A percentile compares a stretch with the other conserved stretches of the same genome.
Evolutionary conservation across 2,797 vertebrate genomes (phyloP).

Genomic region (Acestrorhynchus altus): DNA sequence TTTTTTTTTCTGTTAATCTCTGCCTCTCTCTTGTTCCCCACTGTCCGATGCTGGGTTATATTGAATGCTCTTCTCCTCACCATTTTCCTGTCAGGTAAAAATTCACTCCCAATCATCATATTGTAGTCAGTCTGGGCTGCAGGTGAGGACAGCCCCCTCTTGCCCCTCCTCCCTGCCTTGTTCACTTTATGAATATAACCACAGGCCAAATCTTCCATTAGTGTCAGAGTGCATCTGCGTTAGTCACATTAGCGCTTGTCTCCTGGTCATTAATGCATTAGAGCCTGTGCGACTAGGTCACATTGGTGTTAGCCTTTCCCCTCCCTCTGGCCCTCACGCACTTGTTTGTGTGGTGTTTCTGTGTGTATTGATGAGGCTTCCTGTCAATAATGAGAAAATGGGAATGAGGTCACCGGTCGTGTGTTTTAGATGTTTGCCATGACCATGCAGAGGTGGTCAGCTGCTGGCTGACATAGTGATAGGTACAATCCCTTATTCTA

Average conservation of each 20-base stretch:
- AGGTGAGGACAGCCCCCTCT: slow-evolving; percentile 70
- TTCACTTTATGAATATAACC: slow-evolving; percentile 75
- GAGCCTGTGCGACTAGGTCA: slow-evolving; percentile 75
- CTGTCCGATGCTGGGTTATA: not conserved
- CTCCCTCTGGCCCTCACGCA: not conserved
- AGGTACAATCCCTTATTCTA: not conserved
- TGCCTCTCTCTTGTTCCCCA: not conserved
- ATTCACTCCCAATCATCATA: slow-evolving; percentile 32
- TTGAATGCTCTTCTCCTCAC: not conserved
- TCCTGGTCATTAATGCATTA: slow-evolving; percentile 91
- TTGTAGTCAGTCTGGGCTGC: slow-evolving; percentile 72
- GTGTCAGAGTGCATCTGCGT: slow-evolving; percentile 88
- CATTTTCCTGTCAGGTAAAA: not conserved
- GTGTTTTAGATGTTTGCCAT: slow-evolving; percentile 3
- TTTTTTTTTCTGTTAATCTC: slow-evolving; percentile 10
- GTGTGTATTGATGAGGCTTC: slow-evolving; percentile 25
- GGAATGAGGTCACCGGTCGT: slow-evolving; percentile 45
- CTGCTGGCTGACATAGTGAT: not conserved
- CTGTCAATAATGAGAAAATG: slow-evolving; percentile 29
- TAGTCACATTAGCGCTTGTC: slow-evolving; percentile 82
- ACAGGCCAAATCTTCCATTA: slow-evolving; percentile 95
- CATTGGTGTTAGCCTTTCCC: slow-evolving; percentile 76
- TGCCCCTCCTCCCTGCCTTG: slow-evolving; percentile 5
- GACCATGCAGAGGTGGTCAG: not conserved
- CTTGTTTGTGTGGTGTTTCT: slow-evolving; percentile 59